Evolutionary conservation across 2,113 vertebrate genomes (phyloP), one percentile per base, ranked within the genome.

Genomic region (Lasiurus borealis): DNA sequence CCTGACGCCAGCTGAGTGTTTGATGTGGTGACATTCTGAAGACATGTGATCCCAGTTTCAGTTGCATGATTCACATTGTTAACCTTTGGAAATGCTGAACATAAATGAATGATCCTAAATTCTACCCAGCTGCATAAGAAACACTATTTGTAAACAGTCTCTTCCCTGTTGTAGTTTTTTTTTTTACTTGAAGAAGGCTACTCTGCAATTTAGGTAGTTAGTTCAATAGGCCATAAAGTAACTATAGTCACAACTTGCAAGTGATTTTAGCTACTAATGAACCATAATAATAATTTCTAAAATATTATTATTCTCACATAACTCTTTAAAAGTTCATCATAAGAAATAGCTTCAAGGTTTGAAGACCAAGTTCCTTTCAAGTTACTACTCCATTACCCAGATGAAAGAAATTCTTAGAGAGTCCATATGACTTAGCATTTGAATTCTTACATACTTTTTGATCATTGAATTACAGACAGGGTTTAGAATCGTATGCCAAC

Each of bases 11-110:
- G n/a, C 19, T 81, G 34, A 7, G 11, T 84, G 71, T 97, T 97
- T 98, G 91, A 96, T 97, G 85, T 96, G 88, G 93, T 95, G 59
- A 90, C 91, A 89, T 87, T 95, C 96, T 91, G 52, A 92, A 98
- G 93, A 71, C 83, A 52, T 85, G 57, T 64, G 90, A 84, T 88
- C 68, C 95, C 81, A 44, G 44, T 91, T 90, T 83, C 93, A 90
- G 34, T 76, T 0, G 0, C 86, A 69, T 96, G 92, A 97, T 96
- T 98, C 12, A 8, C 80, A 91, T 62, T 23, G 85, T 86, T 84
- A 97, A 86, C 46, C 97, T 98, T 95, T 95, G 92, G 57, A 97
- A 97, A 96, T 8, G 46, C 54, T 25, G 50, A 83, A 62, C 90
- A 8, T 34, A 80, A 90, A 44, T 95, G 96, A 97, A 97, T 87